Percentiles rank a stretch among this genome's conserved stretches.
Evolutionary conservation across 23 tunicate genomes (phyloP).

Genomic region (Styela plicata): DNA sequence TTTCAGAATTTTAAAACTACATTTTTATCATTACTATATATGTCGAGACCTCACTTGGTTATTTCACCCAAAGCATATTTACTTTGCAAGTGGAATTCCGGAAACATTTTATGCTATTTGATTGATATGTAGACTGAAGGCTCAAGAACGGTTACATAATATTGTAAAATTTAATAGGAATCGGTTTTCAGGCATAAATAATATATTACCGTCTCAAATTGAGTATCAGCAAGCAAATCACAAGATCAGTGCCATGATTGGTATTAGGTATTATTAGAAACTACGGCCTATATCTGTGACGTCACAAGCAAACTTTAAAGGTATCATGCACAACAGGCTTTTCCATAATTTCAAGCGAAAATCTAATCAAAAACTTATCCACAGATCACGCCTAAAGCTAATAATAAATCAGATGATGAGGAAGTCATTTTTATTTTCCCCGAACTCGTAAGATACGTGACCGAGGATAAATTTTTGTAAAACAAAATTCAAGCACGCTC

Average conservation of each 20-base stretch:
- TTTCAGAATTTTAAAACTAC: no score
- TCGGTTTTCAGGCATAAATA: no score
- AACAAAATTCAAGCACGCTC: constrained; percentile 6
- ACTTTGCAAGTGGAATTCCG: no score
- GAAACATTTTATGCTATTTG: no score
- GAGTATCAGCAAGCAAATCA: neutral
- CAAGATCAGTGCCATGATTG: neutral
- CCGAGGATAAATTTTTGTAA: neutral
- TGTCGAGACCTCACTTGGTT: no score
- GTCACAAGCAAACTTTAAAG: neutral
- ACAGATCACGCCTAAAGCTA: neutral
- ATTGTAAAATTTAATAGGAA: no score
- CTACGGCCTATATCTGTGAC: neutral
- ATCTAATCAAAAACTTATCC: neutral
- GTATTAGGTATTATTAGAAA: neutral
- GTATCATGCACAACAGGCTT: neutral
- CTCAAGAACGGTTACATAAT: no score
- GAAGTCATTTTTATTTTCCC: neutral
- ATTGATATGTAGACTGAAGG: no score
- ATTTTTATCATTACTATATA: no score
- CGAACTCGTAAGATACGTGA: neutral
- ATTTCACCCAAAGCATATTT: no score
- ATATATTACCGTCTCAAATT: no score
- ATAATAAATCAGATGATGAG: neutral
- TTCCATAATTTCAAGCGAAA: neutral